A percentile compares a stretch with the other conserved stretches of the same genome.
These are phyloP conservation scores for Perccottus glenii DNA, from an alignment of 2,113 vertebrate genomes.

Conservation along the genomic window DNA sequence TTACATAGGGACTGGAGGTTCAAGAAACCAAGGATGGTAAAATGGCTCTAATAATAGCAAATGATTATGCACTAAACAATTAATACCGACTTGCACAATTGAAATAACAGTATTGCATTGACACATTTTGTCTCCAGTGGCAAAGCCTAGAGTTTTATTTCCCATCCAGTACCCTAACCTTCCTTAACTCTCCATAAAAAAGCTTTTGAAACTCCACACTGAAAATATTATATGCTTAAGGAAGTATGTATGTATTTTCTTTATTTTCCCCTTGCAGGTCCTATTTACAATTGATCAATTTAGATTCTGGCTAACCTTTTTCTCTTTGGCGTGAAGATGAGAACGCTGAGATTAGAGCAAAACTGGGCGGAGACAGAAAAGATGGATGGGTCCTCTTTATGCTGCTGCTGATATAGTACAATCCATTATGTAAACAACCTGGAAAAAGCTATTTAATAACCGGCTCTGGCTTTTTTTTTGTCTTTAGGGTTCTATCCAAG, in stretches of 20 bases:
- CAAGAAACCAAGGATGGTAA: too few species aligned
- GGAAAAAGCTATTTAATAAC: slow-evolving; percentile 20
- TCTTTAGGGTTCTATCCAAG: background rate
- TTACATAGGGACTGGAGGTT: too few species aligned
- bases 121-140: too few species aligned
- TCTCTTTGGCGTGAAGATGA: slow-evolving; percentile 74
- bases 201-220: background rate
- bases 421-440: slow-evolving; percentile 54
- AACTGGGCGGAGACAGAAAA: slow-evolving; percentile 50
- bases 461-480: slow-evolving; percentile 14
- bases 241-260: background rate
- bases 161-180: too few species aligned
- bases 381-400: slow-evolving; percentile 61
- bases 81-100: too few species aligned
- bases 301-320: slow-evolving; percentile 87
- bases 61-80: too few species aligned
- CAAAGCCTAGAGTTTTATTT: too few species aligned
- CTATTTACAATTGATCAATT: slow-evolving; percentile 93
- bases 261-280: slow-evolving; percentile 76
- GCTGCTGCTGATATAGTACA: slow-evolving; percentile 46
- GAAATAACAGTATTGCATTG: too few species aligned
- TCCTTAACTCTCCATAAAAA: background rate
- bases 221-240: too few species aligned
- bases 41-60: too few species aligned
- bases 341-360: slow-evolving; percentile 57